Conservation (phyloP, 1,140 invertebrate genomes). For the Philaenus spumarius region DNA sequence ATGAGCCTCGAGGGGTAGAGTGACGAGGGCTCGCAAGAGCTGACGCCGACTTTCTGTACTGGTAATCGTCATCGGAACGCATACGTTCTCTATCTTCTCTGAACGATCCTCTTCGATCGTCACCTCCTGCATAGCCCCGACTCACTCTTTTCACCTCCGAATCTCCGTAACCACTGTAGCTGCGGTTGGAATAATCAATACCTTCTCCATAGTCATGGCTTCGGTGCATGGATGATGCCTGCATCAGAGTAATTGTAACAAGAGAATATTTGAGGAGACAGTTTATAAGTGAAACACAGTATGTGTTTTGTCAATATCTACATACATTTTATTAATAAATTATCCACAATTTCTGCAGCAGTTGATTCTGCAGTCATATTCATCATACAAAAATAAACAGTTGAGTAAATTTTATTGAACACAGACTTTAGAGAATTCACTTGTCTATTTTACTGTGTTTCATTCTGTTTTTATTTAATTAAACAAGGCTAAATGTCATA, state of each 20-base stretch:
- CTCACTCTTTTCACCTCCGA: neutral
- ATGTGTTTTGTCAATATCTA: too few relatives aligned
- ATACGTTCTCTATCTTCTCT: slow-evolving; percentile 10
- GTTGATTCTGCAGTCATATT: too few relatives aligned
- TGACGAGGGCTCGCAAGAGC: slow-evolving; percentile 1
- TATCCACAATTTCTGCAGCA: too few relatives aligned
- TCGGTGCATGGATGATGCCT: slow-evolving; percentile 11
- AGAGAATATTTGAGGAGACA: too few relatives aligned
- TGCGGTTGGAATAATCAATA: neutral
- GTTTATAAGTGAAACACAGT: too few relatives aligned
- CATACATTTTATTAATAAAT: too few relatives aligned
- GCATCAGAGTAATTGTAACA: slow-evolving; percentile 8
- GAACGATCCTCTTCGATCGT: neutral
- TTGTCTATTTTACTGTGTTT: too few relatives aligned
- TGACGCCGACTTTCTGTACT: slow-evolving; percentile 3
- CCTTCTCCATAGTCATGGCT: slow-evolving; percentile 9
- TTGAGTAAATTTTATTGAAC: too few relatives aligned
- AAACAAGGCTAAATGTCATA: too few relatives aligned
- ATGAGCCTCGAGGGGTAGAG: slow-evolving; percentile 4
- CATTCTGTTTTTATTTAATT: too few relatives aligned
- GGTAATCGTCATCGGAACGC: slow-evolving; percentile 6
- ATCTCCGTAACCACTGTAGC: slow-evolving; percentile 6
- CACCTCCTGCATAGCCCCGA: neutral
- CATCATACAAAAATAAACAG: too few relatives aligned
- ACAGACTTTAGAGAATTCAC: too few relatives aligned